phyloP scores from a whole-genome alignment of 2,888 invertebrate genomes.

The Phoenoteleia sp. region DNA sequence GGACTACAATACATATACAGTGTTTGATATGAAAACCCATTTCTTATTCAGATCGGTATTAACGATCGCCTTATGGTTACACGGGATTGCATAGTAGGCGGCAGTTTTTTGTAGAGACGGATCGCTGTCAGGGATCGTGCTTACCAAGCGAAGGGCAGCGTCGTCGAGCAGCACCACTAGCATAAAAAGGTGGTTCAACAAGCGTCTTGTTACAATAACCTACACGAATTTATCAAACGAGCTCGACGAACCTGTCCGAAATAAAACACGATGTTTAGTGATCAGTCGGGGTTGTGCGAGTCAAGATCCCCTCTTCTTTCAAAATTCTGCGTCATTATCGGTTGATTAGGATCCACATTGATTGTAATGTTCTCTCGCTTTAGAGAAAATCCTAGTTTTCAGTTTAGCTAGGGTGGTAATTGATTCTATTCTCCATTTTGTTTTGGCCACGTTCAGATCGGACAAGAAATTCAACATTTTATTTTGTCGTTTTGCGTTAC shows the following conservation, averaged over 20 bases:
- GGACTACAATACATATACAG: no score
- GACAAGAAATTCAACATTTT: no score
- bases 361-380: neutral
- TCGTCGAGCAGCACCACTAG: neutral
- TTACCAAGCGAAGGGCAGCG: conserved; percentile 10
- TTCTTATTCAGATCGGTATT: neutral
- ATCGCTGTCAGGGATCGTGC: conserved; percentile 27
- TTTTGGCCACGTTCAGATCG: no score
- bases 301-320: conserved; percentile 32
- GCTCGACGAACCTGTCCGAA: neutral
- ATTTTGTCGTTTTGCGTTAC: no score
- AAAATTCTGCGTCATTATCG: neutral
- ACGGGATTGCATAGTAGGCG: conserved; percentile 1
- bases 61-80: neutral
- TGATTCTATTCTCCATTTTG: no score
- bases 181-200: neutral
- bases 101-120: conserved; percentile 10
- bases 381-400: no score
- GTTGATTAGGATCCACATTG: neutral
- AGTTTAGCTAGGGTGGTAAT: no score
- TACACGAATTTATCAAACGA: neutral
- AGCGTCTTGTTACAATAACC: neutral
- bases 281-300: conserved; percentile 52
- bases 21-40: neutral
- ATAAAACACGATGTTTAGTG: conserved; percentile 62